Evolutionary conservation across 2,113 vertebrate genomes (phyloP).

Genomic region (Cyprinodon variegatus): DNA sequence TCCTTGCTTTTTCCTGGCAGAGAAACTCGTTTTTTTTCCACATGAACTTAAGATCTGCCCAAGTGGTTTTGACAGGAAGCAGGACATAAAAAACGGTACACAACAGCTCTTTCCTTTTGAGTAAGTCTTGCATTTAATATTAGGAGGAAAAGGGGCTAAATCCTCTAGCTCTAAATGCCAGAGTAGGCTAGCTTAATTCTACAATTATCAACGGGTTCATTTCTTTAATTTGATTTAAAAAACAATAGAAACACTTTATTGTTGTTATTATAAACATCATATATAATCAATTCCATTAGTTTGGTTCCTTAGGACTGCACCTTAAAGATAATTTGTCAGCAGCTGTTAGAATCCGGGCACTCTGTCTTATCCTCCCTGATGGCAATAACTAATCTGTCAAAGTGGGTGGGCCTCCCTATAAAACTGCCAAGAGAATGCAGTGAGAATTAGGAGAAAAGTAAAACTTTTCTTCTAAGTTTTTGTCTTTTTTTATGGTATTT

Average conservation of each 20-base stretch:
- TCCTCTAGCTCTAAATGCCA: not conserved
- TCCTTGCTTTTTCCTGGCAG: conserved; percentile 15
- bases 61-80: conserved; percentile 18
- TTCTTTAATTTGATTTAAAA: conserved; percentile 4
- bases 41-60: conserved; percentile 17
- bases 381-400: conserved; percentile 56
- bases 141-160: conserved; percentile 8
- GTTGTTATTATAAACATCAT: conserved; percentile 58
- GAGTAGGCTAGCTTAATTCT: conserved; percentile 13
- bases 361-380: conserved; percentile 60
- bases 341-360: conserved; percentile 59
- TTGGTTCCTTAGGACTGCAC: conserved; percentile 36
- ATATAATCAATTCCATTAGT: conserved; percentile 46
- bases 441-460: conserved; percentile 12
- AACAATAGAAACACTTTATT: conserved; percentile 23
- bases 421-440: conserved; percentile 30
- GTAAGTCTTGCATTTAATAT: conserved; percentile 33
- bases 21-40: conserved; percentile 9
- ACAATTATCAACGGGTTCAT: conserved; percentile 25
- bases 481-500: not conserved
- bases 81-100: not conserved
- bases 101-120: conserved; percentile 12
- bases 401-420: not conserved
- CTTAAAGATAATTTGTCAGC: conserved; percentile 60
- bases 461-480: not conserved